Evolutionary conservation across 2,113 vertebrate species (phyloP).

Genomic region (Labeo catla): DNA sequence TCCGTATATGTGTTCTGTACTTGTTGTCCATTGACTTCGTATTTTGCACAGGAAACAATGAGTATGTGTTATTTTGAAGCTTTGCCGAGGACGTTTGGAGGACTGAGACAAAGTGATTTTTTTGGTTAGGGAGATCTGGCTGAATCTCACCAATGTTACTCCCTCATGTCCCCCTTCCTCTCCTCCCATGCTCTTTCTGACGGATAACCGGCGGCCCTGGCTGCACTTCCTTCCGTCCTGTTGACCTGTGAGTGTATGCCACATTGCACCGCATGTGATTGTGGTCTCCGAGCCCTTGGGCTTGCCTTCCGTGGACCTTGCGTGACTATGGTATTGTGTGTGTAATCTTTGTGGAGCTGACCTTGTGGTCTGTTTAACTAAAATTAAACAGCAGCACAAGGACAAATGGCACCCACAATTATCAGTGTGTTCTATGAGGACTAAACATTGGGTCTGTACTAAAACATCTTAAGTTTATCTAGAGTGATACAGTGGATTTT

Average conservation of each 20-base stretch:
- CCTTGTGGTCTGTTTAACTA: constrained; percentile 11
- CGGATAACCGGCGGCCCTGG: constrained; percentile 22
- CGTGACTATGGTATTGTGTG: constrained; percentile 34
- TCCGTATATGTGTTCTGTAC: constrained; percentile 34
- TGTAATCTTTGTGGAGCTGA: constrained; percentile 24
- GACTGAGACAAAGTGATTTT: constrained; percentile 31
- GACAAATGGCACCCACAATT: constrained; percentile 11
- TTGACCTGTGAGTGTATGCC: constrained; percentile 66
- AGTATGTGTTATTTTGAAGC: constrained; percentile 21
- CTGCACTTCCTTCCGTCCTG: constrained; percentile 34
- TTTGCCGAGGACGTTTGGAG: constrained; percentile 9
- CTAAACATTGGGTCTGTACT: constrained; percentile 20
- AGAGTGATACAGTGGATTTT: not conserved
- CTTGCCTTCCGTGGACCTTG: not conserved
- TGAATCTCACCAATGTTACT: constrained; percentile 36
- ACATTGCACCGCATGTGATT: constrained; percentile 12
- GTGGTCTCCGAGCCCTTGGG: constrained; percentile 17
- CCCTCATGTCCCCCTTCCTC: constrained; percentile 42
- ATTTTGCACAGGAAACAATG: constrained; percentile 22
- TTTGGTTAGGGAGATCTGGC: constrained; percentile 34
- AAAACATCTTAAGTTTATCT: not conserved
- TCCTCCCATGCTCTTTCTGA: constrained; percentile 49
- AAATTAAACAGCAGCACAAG: constrained; percentile 11
- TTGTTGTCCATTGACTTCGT: constrained; percentile 35
- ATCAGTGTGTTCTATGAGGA: not conserved